These are phyloP conservation scores for Thymallus thymallus DNA, from an alignment of 2,113 vertebrate species.

Conservation along the genomic window DNA sequence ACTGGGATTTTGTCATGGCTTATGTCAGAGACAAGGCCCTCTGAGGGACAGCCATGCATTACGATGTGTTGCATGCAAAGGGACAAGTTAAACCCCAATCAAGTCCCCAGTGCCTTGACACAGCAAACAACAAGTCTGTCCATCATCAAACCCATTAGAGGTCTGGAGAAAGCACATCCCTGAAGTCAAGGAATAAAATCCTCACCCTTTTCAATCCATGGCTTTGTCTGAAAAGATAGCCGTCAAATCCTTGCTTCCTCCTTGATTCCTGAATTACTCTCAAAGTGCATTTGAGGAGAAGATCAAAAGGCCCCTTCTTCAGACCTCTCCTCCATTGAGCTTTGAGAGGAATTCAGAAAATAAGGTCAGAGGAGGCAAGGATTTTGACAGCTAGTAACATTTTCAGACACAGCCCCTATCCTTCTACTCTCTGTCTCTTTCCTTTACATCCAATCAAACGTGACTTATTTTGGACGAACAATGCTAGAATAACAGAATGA, in stretches of 20 bases:
- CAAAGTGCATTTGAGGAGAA: too few species aligned
- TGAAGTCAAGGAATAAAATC: conserved; percentile 5
- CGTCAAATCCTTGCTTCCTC: neutral
- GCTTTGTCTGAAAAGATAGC: neutral
- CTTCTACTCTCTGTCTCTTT: neutral
- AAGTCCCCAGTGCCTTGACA: conserved; percentile 18
- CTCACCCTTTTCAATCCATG: conserved; percentile 9
- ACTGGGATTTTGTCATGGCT: conserved; percentile 39
- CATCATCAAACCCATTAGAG: conserved; percentile 16
- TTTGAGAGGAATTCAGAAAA: too few species aligned
- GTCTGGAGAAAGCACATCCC: conserved; percentile 31
- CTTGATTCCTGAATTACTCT: too few species aligned
- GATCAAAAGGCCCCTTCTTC: too few species aligned
- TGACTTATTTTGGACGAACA: conserved; percentile 8
- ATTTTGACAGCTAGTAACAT: too few species aligned
- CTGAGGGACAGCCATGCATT: conserved; percentile 32
- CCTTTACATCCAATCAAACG: conserved; percentile 37
- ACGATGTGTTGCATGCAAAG: conserved; percentile 10
- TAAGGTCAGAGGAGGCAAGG: too few species aligned
- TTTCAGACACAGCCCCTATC: neutral
- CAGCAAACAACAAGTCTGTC: conserved; percentile 36
- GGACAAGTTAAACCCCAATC: neutral
- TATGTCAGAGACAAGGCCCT: conserved; percentile 28
- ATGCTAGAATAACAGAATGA: conserved; percentile 17
- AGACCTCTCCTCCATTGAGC: too few species aligned